Evolutionary conservation across 2,888 invertebrate genomes (phyloP), one percentile per base, ranked within the genome.

Genomic region (Campoplex capitator): DNA sequence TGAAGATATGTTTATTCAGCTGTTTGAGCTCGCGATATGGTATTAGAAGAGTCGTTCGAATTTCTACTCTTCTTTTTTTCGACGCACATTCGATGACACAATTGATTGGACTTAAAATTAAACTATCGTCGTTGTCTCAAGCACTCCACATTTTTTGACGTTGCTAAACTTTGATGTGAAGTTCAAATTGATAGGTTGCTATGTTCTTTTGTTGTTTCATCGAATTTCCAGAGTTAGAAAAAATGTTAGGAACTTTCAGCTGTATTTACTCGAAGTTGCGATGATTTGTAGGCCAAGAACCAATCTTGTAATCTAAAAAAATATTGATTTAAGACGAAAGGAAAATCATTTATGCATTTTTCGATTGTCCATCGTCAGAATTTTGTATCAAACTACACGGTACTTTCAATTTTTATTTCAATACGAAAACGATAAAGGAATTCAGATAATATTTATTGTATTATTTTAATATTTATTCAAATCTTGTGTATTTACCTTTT

Each of bases 241-340:
- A 42, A 68, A n/a, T 0, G 42, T 68, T 6, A 13, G 11, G 23
- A n/a, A 70, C 16, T 6, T 9, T 45, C 13, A 13, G 28, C 28
- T 16, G 32, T 32, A 8, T 51, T 73, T 54, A 32, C 71, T 32
- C n/a, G 51, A n/a, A 32, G 51, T 18, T 48, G 8, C 35, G 23
- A 38, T 1, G 11, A 38, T 56, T 42, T 58, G 75, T 45, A 62
- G 58, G 1, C 7, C 11, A 23, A 42, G 45, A 58, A 75, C 42
- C 75, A 75, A 58, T 42, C 28, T 23, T 28, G 38, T 23, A 75
- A 56, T 62, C 75, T 75, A 45, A n/a, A 75, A 28, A 28, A 58
- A 58, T 38, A 2, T 75, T 54, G 1, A 28, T 23, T 75, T 16
- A 18, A 18, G 28, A 58, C 9, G 16, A 62, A 32, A 23, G 23